Evolutionary conservation across 2,113 vertebrate genomes (phyloP).

Genomic region (Pterophyllum scalare): DNA sequence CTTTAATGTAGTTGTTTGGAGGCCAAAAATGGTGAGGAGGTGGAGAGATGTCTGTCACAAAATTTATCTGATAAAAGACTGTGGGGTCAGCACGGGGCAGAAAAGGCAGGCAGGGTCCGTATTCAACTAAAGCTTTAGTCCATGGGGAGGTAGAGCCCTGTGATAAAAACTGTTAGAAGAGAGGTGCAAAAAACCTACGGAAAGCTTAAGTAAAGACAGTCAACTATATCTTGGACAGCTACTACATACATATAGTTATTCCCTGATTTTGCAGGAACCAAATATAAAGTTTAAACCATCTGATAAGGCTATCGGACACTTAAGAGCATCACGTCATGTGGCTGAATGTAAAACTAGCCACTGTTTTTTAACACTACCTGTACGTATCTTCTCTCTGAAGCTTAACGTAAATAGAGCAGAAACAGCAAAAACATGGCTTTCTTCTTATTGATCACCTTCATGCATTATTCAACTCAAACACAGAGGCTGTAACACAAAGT

Average conservation of each 20-base stretch:
- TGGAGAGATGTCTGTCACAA: slow-evolving; percentile 5
- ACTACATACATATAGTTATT: neutral
- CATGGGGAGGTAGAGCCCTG: slow-evolving; percentile 7
- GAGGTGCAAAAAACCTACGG: neutral
- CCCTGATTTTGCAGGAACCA: neutral
- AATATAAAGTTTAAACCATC: neutral
- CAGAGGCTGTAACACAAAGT: slow-evolving; percentile 32
- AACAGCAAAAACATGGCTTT: slow-evolving; percentile 45
- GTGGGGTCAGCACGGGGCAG: neutral
- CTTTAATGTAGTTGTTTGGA: slow-evolving; percentile 60
- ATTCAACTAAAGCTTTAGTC: slow-evolving; percentile 9
- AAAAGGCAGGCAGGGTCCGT: neutral
- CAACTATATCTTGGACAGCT: neutral
- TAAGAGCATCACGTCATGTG: neutral
- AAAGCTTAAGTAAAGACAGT: neutral
- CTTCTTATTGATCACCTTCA: slow-evolving; percentile 58
- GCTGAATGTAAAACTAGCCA: neutral
- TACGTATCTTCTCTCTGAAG: neutral
- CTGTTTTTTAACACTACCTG: neutral
- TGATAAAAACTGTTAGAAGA: slow-evolving; percentile 3
- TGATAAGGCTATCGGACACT: neutral
- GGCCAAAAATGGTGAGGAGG: slow-evolving; percentile 17
- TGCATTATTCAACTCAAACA: slow-evolving; percentile 72
- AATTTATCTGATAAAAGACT: slow-evolving; percentile 24
- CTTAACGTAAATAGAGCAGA: slow-evolving; percentile 41